These are phyloP conservation scores for Pedionomus torquatus DNA, from an alignment of 2,113 vertebrate genomes.

Conservation along the genomic window DNA sequence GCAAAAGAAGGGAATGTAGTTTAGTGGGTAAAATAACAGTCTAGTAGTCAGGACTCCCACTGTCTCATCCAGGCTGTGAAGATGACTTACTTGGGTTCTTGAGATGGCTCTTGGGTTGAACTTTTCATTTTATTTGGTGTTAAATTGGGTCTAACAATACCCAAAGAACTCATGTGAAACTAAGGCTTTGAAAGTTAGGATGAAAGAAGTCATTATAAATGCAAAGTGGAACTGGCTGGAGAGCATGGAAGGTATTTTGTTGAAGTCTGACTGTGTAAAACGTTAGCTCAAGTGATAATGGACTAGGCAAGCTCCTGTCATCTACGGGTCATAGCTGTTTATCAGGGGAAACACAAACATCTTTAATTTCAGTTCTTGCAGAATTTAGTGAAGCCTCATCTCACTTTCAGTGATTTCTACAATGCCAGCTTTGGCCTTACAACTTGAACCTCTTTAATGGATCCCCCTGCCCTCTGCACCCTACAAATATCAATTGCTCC, in stretches of 20 bases:
- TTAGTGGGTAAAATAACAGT: slow-evolving; percentile 49
- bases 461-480: background rate
- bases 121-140: background rate
- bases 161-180: background rate
- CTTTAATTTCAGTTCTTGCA: background rate
- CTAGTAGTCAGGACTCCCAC: background rate
- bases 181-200: background rate
- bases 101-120: background rate
- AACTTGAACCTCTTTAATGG: background rate
- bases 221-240: background rate
- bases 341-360: background rate
- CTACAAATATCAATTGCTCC: background rate
- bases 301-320: background rate
- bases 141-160: slow-evolving; percentile 30
- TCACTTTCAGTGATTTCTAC: background rate
- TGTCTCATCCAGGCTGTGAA: slow-evolving; percentile 6
- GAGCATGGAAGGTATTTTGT: background rate
- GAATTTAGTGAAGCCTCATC: background rate
- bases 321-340: background rate
- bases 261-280: background rate
- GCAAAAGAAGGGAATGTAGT: slow-evolving; percentile 23
- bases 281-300: background rate
- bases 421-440: background rate
- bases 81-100: background rate
- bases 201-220: background rate